These are phyloP conservation scores for Apostichopus japonicus DNA, from an alignment of 35 echinoderm and acorn worm genomes.

Conservation along the genomic window DNA sequence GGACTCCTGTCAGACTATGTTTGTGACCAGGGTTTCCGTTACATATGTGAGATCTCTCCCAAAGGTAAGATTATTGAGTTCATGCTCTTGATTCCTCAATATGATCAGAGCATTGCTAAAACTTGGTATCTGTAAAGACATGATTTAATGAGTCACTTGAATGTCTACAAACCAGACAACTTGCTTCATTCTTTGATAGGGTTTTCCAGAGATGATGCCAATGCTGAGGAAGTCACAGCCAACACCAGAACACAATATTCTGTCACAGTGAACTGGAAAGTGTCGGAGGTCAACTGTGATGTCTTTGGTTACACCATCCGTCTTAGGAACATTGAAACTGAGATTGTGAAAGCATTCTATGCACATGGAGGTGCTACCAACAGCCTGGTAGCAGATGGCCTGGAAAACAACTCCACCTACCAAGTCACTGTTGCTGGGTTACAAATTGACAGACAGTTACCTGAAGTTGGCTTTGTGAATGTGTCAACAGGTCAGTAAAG, in stretches of 20 bases:
- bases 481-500: conserved; percentile 60
- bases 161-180: not conserved
- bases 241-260: conserved; percentile 20
- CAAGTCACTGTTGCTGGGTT: conserved; percentile 57
- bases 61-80: conserved; percentile 42
- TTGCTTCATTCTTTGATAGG: not conserved
- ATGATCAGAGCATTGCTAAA: too few relatives aligned
- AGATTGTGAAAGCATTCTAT: conserved; percentile 5
- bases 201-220: too few relatives aligned
- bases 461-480: conserved; percentile 49
- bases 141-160: too few relatives aligned
- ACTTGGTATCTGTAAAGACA: too few relatives aligned
- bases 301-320: conserved; percentile 60
- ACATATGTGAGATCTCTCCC: too few relatives aligned
- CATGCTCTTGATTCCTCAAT: too few relatives aligned
- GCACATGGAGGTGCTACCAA: conserved; percentile 61
- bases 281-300: conserved; percentile 76
- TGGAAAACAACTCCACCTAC: conserved; percentile 22
- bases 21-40: too few relatives aligned
- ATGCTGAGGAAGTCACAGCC: conserved; percentile 60
- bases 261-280: conserved; percentile 66
- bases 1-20: too few relatives aligned
- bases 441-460: conserved; percentile 54
- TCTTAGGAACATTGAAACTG: conserved; percentile 4
- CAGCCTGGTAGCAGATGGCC: conserved; percentile 7